These are phyloP conservation scores for Epizoanthus rinbou DNA, from an alignment of 92 coral and sea anemone genomes.

Conservation along the genomic window DNA sequence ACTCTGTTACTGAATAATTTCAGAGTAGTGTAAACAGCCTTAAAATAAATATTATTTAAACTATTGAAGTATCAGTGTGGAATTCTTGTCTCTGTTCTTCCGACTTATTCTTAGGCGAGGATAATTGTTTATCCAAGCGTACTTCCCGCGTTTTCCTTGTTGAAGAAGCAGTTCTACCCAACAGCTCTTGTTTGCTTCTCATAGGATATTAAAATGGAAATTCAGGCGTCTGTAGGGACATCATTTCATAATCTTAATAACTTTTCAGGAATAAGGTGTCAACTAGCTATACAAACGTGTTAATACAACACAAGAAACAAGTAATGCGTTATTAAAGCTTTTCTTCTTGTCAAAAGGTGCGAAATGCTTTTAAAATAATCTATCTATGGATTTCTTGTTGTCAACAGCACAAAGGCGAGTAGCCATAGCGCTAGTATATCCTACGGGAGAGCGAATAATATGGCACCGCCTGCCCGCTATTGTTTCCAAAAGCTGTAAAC, in stretches of 20 bases:
- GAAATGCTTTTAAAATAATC: constrained; percentile 38
- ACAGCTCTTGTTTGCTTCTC: constrained; percentile 26
- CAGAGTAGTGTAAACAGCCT: constrained; percentile 18
- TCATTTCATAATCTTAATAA: constrained; percentile 14
- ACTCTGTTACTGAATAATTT: constrained; percentile 21
- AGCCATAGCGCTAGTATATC: neutral
- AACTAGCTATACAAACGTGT: constrained; percentile 60
- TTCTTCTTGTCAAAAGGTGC: constrained; percentile 59
- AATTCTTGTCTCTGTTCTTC: constrained; percentile 9
- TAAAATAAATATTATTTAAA: constrained; percentile 28
- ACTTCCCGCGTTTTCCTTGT: neutral
- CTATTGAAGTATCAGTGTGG: neutral
- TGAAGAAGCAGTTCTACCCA: neutral
- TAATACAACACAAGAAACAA: constrained; percentile 66
- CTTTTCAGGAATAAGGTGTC: constrained; percentile 30
- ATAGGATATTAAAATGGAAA: constrained; percentile 27
- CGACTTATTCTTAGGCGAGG: constrained; percentile 2
- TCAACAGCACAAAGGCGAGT: neutral
- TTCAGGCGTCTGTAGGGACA: constrained; percentile 16
- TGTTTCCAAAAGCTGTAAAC: neutral
- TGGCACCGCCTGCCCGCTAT: neutral
- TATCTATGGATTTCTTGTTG: neutral
- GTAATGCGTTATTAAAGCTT: constrained; percentile 71
- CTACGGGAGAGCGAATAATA: neutral
- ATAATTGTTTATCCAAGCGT: constrained; percentile 19